A percentile compares a stretch with the other conserved stretches of the same genome.
Evolutionary conservation across 2,797 vertebrate species (phyloP).

Genomic region (Gouania willdenowi): DNA sequence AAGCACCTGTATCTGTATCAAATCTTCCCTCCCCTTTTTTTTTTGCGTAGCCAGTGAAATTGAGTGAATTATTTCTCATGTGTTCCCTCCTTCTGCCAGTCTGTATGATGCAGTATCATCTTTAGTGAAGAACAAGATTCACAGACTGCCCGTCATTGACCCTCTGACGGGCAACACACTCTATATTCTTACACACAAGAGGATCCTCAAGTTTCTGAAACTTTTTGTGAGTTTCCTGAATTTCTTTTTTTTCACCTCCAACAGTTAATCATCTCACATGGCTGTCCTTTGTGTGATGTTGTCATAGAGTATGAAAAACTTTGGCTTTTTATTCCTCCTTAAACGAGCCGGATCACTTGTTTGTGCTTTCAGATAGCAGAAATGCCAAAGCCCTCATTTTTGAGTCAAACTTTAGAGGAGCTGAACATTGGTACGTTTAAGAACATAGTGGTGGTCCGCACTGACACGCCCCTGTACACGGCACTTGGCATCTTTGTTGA

Average conservation of each 20-base stretch:
- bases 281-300: not conserved
- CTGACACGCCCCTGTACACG: slow-evolving; percentile 90
- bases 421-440: slow-evolving; percentile 90
- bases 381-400: slow-evolving; percentile 91
- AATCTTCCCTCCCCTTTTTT: not conserved
- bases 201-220: slow-evolving; percentile 97
- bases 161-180: slow-evolving; percentile 93
- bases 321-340: too few species aligned
- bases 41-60: too few species aligned
- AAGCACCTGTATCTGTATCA: not conserved
- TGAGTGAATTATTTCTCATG: too few species aligned
- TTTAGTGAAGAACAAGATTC: slow-evolving; percentile 94
- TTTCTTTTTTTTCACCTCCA: not conserved
- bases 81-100: slow-evolving; percentile 62
- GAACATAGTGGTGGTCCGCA: slow-evolving; percentile 90
- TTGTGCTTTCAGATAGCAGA: slow-evolving; percentile 84
- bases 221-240: slow-evolving; percentile 85
- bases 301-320: too few species aligned
- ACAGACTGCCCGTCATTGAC: slow-evolving; percentile 94
- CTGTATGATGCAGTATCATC: slow-evolving; percentile 95
- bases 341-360: not conserved
- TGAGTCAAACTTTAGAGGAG: slow-evolving; percentile 83
- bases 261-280: not conserved
- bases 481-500: slow-evolving; percentile 96
- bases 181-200: slow-evolving; percentile 97